A percentile compares a stretch with the other conserved stretches of the same genome.
These are phyloP conservation scores for Palloptera scutellata DNA, from an alignment of 2,888 invertebrate genomes.

Conservation along the genomic window DNA sequence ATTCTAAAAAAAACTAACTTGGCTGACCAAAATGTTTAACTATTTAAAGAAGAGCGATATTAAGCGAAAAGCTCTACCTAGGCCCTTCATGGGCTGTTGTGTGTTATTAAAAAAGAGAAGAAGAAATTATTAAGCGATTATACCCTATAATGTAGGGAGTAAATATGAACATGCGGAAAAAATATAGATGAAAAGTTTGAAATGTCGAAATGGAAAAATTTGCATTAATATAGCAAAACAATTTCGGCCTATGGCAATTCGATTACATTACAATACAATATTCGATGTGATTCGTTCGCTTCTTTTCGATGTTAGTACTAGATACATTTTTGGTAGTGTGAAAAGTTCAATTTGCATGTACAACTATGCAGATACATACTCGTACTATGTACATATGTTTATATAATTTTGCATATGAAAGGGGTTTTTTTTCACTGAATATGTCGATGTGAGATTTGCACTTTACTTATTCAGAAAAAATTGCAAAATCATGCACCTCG, in stretches of 20 bases:
- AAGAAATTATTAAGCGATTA: background rate
- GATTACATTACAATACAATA: conserved; percentile 23
- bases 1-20: too few species aligned
- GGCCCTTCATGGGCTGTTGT: too few species aligned
- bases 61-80: too few species aligned
- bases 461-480: too few species aligned
- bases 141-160: background rate
- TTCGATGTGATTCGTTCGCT: conserved; percentile 55
- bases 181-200: conserved; percentile 9
- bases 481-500: too few species aligned
- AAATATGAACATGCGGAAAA: background rate
- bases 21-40: too few species aligned
- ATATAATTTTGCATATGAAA: too few species aligned
- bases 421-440: too few species aligned
- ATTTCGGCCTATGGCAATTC: conserved; percentile 1
- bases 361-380: too few species aligned
- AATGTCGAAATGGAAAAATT: conserved; percentile 12
- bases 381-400: too few species aligned
- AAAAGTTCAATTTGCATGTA: conserved; percentile 55
- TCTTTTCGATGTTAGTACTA: conserved; percentile 53
- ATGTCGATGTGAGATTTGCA: too few species aligned
- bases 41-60: background rate
- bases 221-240: conserved; percentile 6
- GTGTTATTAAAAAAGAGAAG: too few species aligned
- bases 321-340: conserved; percentile 48